A percentile compares a stretch with the other conserved stretches of the same genome.
Evolutionary conservation across 35 echinoderm and acorn worm genomes (phyloP).

Genomic region (Ophioderma brevispina): DNA sequence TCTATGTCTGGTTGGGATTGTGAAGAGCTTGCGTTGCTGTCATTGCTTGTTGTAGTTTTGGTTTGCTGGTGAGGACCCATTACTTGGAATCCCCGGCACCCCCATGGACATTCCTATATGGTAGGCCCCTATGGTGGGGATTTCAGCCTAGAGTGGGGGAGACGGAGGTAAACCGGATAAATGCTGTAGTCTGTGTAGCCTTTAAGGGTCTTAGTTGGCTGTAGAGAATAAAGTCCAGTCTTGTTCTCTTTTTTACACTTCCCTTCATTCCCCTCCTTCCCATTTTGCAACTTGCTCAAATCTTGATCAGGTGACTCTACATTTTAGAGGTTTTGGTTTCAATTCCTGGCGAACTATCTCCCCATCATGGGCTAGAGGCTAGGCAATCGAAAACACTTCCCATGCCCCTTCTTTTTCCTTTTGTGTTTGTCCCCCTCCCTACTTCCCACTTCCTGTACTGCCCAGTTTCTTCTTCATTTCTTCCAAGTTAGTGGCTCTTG

Average conservation of each 20-base stretch:
- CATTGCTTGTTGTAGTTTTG: constrained; percentile 8
- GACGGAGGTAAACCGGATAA: not conserved
- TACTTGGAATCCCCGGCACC: not conserved
- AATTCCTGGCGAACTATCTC: constrained; percentile 43
- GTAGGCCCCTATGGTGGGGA: constrained; percentile 24
- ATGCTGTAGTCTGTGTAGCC: constrained; percentile 13
- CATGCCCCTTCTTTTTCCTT: not conserved
- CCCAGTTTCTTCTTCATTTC: constrained; percentile 88
- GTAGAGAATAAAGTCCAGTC: not conserved
- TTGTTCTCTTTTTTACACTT: not conserved
- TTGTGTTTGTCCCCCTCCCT: constrained; percentile 1
- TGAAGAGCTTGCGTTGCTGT: not conserved
- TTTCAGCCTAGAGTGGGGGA: not conserved
- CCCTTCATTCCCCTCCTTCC: not conserved
- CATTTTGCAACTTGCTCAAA: not conserved
- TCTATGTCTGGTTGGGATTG: not conserved
- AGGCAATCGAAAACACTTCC: constrained; percentile 47
- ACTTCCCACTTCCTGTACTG: constrained; percentile 67
- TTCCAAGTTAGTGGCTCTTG: constrained; percentile 71
- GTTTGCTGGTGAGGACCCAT: not conserved
- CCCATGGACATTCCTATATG: constrained; percentile 27
- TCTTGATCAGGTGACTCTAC: constrained; percentile 12
- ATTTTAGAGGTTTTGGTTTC: constrained; percentile 33
- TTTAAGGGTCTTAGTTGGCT: constrained; percentile 23
- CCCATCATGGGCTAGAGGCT: constrained; percentile 36